Percentiles rank a stretch among this genome's conserved stretches.
phyloP scores from a whole-genome alignment of 1,140 invertebrate genomes.

The Drosophila repletoides region DNA sequence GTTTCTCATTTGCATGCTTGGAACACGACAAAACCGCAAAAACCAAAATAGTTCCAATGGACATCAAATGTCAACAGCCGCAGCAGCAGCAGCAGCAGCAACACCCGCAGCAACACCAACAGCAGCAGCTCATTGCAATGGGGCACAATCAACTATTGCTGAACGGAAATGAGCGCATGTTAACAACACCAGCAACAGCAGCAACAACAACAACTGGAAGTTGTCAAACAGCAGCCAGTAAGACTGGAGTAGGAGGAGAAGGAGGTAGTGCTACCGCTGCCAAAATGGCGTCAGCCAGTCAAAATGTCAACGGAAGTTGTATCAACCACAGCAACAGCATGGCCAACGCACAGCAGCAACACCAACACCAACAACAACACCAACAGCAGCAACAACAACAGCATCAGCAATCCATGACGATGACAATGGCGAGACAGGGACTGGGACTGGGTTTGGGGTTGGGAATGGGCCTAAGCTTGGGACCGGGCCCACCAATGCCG shows the following conservation, averaged over 20 bases:
- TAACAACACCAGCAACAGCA: slow-evolving; percentile 74
- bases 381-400: slow-evolving; percentile 42
- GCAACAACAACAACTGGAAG: slow-evolving; percentile 35
- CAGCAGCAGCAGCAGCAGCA: slow-evolving; percentile 36
- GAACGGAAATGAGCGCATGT: slow-evolving; percentile 82
- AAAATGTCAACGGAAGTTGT: slow-evolving; percentile 80
- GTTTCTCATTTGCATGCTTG: slow-evolving; percentile 70
- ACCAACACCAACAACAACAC: slow-evolving; percentile 49
- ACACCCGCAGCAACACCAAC: slow-evolving; percentile 23
- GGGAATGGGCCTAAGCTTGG: slow-evolving; percentile 33
- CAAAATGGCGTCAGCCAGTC: slow-evolving; percentile 72
- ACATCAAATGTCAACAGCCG: slow-evolving; percentile 81
- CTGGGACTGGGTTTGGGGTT: slow-evolving; percentile 36
- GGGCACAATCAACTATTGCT: slow-evolving; percentile 75
- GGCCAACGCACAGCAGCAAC: slow-evolving; percentile 45
- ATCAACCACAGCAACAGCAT: slow-evolving; percentile 65
- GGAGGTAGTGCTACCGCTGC: slow-evolving; percentile 20
- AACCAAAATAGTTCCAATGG: slow-evolving; percentile 81
- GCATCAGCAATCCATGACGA: slow-evolving; percentile 37
- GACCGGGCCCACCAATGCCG: slow-evolving; percentile 5
- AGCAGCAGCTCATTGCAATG: slow-evolving; percentile 31
- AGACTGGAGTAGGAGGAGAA: slow-evolving; percentile 5
- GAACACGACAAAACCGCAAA: slow-evolving; percentile 67
- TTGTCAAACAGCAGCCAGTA: slow-evolving; percentile 15
- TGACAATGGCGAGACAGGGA: slow-evolving; percentile 41